A percentile compares a stretch with the other conserved stretches of the same genome.
Evolutionary conservation across 2,113 vertebrate species (phyloP).

Genomic region (Gobius niger): DNA sequence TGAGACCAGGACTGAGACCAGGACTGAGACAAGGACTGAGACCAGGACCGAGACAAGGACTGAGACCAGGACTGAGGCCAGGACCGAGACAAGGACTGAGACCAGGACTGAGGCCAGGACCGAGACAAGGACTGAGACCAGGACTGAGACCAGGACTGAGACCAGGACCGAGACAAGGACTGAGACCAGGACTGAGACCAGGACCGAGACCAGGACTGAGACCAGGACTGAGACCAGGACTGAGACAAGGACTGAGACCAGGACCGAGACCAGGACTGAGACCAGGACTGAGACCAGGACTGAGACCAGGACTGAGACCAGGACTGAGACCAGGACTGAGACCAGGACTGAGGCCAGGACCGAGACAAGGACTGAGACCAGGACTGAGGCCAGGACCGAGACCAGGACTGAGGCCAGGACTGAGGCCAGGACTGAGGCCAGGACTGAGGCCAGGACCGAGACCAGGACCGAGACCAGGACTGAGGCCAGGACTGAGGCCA

Average conservation of each 20-base stretch:
- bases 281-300: too few species aligned
- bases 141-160: too few species aligned
- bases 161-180: background rate
- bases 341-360: background rate
- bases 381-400: too few species aligned
- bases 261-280: background rate
- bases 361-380: background rate
- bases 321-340: too few species aligned
- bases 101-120: background rate
- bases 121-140: background rate
- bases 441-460: background rate
- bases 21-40: too few species aligned
- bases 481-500: too few species aligned
- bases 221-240: background rate
- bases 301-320: background rate
- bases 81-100: background rate
- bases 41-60: background rate
- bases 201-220: background rate
- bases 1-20: too few species aligned
- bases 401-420: background rate
- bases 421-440: too few species aligned
- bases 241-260: too few species aligned
- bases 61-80: too few species aligned
- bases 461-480: background rate
- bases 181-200: too few species aligned